Evolutionary conservation across 2,113 vertebrate genomes (phyloP), one percentile per base, ranked within the genome.

Genomic region (Apodemus speciosus): DNA sequence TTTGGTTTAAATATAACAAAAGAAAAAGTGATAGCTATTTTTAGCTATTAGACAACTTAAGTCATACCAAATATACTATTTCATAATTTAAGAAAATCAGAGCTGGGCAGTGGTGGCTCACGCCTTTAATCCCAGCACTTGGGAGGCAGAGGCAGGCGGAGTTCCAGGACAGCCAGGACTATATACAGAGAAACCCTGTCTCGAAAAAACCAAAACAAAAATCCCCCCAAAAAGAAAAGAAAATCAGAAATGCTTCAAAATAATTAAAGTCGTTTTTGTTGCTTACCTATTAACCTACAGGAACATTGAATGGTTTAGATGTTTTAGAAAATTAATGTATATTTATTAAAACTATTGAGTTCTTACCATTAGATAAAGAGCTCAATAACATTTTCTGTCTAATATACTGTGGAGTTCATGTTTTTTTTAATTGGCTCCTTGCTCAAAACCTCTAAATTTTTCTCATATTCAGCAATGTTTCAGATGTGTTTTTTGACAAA

Each of bases 401-500:
- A 60, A 77, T 35, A 6, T 38, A 89, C 76, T 88, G 60, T 10
- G 46, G 1, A 62, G 20, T 71, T 4, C 56, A 13, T 1, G 43
- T 46, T 46, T 46, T 84, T 87, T 80, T 85, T 77, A 20, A 88
- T 56, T 53, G 20, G 9, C 38, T 92, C n/a, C 23, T 91, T 58
- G 76, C n/a, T 68, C 40, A 60, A 88, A 91, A 21, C 30, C 49
- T 92, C 14, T 90, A 71, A 15, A 43, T 80, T 75, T 79, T 91
- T 80, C n/a, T 90, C 27, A 49, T n/a, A 27, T 92, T 88, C 13
- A 53, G 73, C 88, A 71, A 51, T 79, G 43, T 64, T 90, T 90
- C 49, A 89, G 11, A 84, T 90, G 30, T 46, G 51, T 80, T 88
- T 91, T 38, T 66, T 66, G 25, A 83, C 10, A 76, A 16, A 76